Evolutionary conservation across 2,888 invertebrate genomes (phyloP), one percentile per base, ranked within the genome.

Genomic region (Stenoptilia bipunctidactyla): DNA sequence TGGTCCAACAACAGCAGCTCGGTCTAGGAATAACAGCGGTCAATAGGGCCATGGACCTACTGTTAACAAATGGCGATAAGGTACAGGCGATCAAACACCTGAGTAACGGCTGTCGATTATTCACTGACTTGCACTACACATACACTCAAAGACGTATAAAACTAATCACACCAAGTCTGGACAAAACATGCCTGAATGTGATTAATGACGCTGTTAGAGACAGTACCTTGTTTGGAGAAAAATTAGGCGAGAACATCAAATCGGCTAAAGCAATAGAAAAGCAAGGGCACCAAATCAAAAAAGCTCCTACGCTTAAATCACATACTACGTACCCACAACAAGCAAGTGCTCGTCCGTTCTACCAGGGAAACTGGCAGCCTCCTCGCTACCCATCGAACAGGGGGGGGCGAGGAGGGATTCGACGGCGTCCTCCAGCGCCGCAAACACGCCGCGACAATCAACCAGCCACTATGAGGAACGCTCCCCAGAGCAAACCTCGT

Each of bases 21-120:
- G 47, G 44, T 1, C 2, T 38, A 3, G 45, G 45, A 15, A 40
- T 45, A 2, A 39, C 47, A 0, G 45, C 45, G 3, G 15, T 48
- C 6, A 48, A 38, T 14, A 42, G 15, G 15, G 47, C 44, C n/a
- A 34, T 45, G 35, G 30, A 39, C 1, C 5, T 35, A 8, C 30
- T 45, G 14, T 14, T 45, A 2, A 25, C 35, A 6, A 27, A 12
- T 2, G 37, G 39, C 8, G 40, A 43, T 14, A 47, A 44, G 34
- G 33, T 43, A 1, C 13, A 41, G 15, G 40, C 41, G 1, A 39
- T 48, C 1, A 39, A 39, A 15, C 15, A 34, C 15, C 25, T 39
- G 13, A 15, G 34, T 20, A 34, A 39, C 13, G 34, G 20, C n/a
- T 39, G 39, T n/a, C 10, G 39, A 12, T 34, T 39, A 25, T 13